Evolutionary conservation across 2,888 invertebrate species (phyloP), one percentile per base, ranked within the genome.

Genomic region (Caenorhabditis angaria): DNA sequence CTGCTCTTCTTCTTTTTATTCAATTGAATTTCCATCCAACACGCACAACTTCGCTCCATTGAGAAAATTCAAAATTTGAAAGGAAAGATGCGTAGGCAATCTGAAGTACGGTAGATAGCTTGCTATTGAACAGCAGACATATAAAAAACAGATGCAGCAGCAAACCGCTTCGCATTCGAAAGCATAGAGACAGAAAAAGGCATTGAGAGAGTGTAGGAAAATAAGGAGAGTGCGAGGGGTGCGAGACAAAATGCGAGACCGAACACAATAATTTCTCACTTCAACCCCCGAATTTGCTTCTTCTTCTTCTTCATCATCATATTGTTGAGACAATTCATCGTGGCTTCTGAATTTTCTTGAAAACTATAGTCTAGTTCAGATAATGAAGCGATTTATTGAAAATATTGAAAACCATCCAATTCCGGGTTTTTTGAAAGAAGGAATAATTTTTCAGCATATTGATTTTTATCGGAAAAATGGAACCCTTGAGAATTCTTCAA

Each of bases 241-340:
- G 41, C 41, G 41, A 41, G 41, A 41, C 10, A 3, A 18, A n/a
- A 10, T 5, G 41, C 41, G 41, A 41, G n/a, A n/a, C n/a, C 41
- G 41, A 41, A 41, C 41, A 41, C 41, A 41, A n/a, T n/a, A n/a
- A 41, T 41, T 41, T 41, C 41, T 41, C 41, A 41, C 41, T 41
- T 41, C 41, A 41, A 41, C 41, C 41, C n/a, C n/a, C n/a, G n/a
- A 41, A 41, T 41, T 14, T 14, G n/a, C n/a, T n/a, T n/a, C n/a
- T n/a, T n/a, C n/a, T n/a, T n/a, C n/a, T n/a, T n/a, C n/a, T n/a
- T n/a, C n/a, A n/a, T n/a, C n/a, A n/a, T n/a, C n/a, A n/a, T n/a
- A n/a, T n/a, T n/a, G n/a, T n/a, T n/a, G n/a, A n/a, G 22, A 35
- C 25, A 20, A 29, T 3, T n/a, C n/a, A n/a, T n/a, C n/a, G n/a